Evolutionary conservation across 2,797 vertebrate genomes (phyloP).

Genomic region (Brachyrhaphis roseni): DNA sequence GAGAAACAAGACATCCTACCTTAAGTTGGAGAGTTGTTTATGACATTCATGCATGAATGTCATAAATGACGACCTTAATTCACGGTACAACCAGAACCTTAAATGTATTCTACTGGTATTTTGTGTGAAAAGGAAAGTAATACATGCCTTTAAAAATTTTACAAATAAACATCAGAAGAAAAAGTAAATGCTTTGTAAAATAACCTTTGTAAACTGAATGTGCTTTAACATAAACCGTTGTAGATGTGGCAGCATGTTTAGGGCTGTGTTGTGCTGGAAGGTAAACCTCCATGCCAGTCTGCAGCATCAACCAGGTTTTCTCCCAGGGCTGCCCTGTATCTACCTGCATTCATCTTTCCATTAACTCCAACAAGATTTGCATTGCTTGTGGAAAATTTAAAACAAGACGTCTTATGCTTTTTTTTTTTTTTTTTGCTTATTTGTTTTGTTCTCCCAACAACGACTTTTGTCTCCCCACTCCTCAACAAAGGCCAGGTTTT

Average conservation of each 20-base stretch:
- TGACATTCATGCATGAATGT: neutral
- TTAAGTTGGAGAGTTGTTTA: conserved; percentile 15
- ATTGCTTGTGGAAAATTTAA: neutral
- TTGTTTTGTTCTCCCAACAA: neutral
- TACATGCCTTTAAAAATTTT: neutral
- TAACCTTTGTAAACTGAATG: too few species aligned
- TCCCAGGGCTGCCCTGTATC: too few species aligned
- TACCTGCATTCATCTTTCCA: neutral
- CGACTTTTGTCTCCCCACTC: neutral
- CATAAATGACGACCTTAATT: neutral
- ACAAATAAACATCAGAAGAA: neutral
- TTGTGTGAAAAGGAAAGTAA: neutral
- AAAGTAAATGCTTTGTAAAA: neutral
- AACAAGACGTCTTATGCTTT: neutral
- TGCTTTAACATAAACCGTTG: neutral
- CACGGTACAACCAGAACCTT: neutral
- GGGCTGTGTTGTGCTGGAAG: neutral
- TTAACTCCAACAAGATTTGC: neutral
- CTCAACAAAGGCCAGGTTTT: neutral
- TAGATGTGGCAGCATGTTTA: neutral
- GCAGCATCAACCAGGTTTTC: neutral
- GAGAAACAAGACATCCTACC: conserved; percentile 5
- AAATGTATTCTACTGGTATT: neutral
- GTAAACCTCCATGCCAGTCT: neutral
- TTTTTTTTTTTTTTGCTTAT: neutral